Conservation (phyloP, 2,797 vertebrate species). For the Eremophila alpestris region DNA sequence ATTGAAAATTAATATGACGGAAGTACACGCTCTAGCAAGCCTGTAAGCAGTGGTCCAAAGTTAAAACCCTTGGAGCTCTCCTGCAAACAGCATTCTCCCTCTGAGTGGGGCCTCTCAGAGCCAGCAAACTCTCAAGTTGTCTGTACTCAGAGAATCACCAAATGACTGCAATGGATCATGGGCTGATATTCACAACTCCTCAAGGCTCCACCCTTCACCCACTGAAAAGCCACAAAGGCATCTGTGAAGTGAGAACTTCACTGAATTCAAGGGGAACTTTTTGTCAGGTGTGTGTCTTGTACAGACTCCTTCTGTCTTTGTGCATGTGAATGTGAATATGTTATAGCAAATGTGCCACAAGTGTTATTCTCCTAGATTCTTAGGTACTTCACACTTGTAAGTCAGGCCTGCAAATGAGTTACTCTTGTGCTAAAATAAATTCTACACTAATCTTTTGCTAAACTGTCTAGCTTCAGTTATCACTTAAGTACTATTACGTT, state of each 20-base stretch:
- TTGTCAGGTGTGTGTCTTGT: too few relatives aligned
- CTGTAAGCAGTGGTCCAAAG: neutral
- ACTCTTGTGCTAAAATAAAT: rapidly evolving
- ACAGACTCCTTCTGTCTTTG: neutral
- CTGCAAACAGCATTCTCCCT: neutral
- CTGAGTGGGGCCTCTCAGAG: neutral
- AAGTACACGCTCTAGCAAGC: rapidly evolving
- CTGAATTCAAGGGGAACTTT: neutral
- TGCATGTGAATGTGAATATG: neutral
- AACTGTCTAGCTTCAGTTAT: neutral
- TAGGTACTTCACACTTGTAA: too few relatives aligned
- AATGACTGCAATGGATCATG: rapidly evolving
- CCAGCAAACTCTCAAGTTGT: too few relatives aligned
- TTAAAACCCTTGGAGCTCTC: neutral
- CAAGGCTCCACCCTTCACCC: neutral
- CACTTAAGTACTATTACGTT: neutral
- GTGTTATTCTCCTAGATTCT: neutral
- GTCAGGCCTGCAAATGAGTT: neutral
- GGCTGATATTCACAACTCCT: neutral
- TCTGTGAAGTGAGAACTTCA: neutral
- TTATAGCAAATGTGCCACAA: rapidly evolving
- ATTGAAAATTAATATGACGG: neutral
- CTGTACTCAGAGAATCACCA: neutral
- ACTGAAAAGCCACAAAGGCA: neutral
- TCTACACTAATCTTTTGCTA: neutral